Evolutionary conservation across 2,113 vertebrate genomes (phyloP).

Genomic region (Salvelinus namaycush): DNA sequence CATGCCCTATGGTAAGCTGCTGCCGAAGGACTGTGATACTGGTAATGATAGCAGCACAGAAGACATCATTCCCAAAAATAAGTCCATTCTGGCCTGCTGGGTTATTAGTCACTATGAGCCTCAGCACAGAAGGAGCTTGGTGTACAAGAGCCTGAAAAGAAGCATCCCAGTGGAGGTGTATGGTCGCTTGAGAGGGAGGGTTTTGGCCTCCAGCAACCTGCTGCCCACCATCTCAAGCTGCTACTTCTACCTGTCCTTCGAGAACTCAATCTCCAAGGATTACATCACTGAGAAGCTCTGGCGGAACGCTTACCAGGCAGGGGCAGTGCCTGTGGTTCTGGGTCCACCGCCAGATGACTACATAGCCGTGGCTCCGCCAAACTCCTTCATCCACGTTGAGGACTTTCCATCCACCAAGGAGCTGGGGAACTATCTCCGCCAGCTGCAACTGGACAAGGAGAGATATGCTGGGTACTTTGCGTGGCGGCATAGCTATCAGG

Average conservation of each 20-base stretch:
- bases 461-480: conserved; percentile 76
- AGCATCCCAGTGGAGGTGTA: conserved; percentile 78
- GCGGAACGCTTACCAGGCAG: conserved; percentile 79
- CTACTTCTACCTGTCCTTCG: conserved; percentile 91
- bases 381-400: conserved; percentile 87
- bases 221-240: conserved; percentile 80
- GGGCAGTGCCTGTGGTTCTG: conserved; percentile 84
- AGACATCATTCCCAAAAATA: conserved; percentile 45
- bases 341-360: conserved; percentile 81
- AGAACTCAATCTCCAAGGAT: conserved; percentile 84
- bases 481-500: conserved; percentile 73
- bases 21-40: conserved; percentile 42
- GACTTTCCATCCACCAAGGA: conserved; percentile 79
- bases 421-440: conserved; percentile 75
- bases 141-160: conserved; percentile 73
- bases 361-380: conserved; percentile 75
- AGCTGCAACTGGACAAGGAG: conserved; percentile 68
- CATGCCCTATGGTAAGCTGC: conserved; percentile 82
- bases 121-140: conserved; percentile 70
- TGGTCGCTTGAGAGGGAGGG: conserved; percentile 64
- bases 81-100: conserved; percentile 82
- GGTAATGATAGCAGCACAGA: accelerated
- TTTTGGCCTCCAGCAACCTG: conserved; percentile 65
- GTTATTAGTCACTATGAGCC: conserved; percentile 85
- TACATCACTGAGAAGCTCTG: conserved; percentile 97